Base-by-base conservation (phyloP, 2,888 invertebrate species). In the Heteropelma amictum region DNA sequence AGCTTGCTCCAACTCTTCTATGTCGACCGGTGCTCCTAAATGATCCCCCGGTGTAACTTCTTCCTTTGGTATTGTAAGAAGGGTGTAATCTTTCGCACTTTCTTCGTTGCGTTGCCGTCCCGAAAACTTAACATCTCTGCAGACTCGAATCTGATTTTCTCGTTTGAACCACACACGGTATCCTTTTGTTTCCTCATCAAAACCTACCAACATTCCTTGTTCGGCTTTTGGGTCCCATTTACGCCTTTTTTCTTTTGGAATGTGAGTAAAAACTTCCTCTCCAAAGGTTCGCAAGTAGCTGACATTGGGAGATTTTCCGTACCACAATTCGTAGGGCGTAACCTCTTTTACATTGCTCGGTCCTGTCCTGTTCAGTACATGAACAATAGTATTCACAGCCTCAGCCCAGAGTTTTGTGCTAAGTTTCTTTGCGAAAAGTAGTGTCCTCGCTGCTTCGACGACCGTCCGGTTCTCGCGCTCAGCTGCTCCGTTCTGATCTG, bases 321-420 rank as follows among this genome's bases (percentile, higher is more conserved):
- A 5, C 77, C 70, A 77, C 1, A 47, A 1, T 38, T 77, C 73
- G 28, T 40, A 70, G 1, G 77, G 73, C 14, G 70, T 63, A 1
- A 54, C 14, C n/a, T n/a, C n/a, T n/a, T n/a, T n/a, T n/a, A n/a
- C n/a, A n/a, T n/a, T n/a, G n/a, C n/a, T n/a, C n/a, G n/a, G n/a
- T n/a, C n/a, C n/a, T n/a, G n/a, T n/a, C n/a, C n/a, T n/a, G n/a
- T n/a, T n/a, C n/a, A n/a, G n/a, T n/a, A n/a, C n/a, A n/a, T n/a
- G n/a, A n/a, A n/a, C n/a, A n/a, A n/a, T n/a, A n/a, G n/a, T n/a
- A n/a, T n/a, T n/a, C n/a, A n/a, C n/a, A n/a, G n/a, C n/a, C n/a
- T n/a, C n/a, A n/a, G n/a, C n/a, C n/a, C n/a, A n/a, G n/a, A n/a
- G n/a, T n/a, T n/a, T n/a, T n/a, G n/a, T n/a, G n/a, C n/a, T n/a